Evolutionary conservation across 2,113 vertebrate species (phyloP).

Genomic region (Xiphophorus couchianus): DNA sequence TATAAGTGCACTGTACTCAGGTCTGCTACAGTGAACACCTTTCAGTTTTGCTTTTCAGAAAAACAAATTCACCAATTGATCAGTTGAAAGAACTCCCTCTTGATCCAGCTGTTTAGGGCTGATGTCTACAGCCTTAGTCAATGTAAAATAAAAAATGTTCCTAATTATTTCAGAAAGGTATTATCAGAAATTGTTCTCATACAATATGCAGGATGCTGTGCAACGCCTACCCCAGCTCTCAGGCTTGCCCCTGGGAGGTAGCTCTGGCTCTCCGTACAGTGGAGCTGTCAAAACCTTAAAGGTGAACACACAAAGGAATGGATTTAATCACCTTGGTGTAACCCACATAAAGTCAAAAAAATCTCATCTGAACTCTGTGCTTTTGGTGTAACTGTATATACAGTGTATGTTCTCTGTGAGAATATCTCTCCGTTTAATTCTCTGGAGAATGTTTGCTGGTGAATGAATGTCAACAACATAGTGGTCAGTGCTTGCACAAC

Average conservation of each 20-base stretch:
- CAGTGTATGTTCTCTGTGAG: background rate
- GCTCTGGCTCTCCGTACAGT: background rate
- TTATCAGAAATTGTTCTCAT: background rate
- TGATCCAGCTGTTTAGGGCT: background rate
- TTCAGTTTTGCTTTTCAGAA: background rate
- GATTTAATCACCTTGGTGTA: background rate
- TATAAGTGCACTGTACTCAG: background rate
- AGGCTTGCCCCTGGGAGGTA: background rate
- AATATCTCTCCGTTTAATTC: background rate
- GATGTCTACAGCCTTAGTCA: background rate
- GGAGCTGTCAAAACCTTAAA: background rate
- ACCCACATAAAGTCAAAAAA: background rate
- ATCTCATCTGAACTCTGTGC: background rate
- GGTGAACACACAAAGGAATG: background rate
- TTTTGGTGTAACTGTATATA: background rate
- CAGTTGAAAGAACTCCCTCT: background rate
- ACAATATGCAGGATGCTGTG: background rate
- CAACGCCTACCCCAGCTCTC: background rate
- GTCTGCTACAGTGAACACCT: background rate
- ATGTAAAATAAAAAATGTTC: background rate
- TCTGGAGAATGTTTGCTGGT: background rate
- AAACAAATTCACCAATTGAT: background rate
- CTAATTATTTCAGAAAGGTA: background rate
- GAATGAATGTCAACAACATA: background rate
- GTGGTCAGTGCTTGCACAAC: no score